Evolutionary conservation across 2,888 invertebrate genomes (phyloP), one percentile per base, ranked within the genome.

Genomic region (Linyphia triangularis): DNA sequence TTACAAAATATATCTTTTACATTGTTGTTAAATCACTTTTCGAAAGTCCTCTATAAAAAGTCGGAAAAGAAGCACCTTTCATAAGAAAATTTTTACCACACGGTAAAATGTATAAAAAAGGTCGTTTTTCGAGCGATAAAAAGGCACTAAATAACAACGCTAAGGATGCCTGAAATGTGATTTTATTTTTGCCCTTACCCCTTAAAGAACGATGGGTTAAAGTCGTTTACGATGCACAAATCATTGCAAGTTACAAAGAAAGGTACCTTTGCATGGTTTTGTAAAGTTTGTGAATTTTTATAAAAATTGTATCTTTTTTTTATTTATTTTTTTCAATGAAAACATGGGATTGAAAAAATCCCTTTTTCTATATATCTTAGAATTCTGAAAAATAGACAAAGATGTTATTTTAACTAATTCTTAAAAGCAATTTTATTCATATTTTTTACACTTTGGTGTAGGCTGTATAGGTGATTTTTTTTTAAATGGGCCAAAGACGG

Each of bases 1-100:
- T 33, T 77, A 40, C 61, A 63, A 19, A 77, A 77, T 63, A 26
- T 24, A 77, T 63, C 77, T 10, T 24, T 24, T 40, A 61, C 33
- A 61, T 61, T 63, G 37, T 77, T 77, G 59, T 61, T 61, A 77
- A 77, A 77, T 77, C 37, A 40, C 77, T 63, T 77, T 77, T 63
- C 37, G 59, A 73, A 43, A 43, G 43, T 37, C 70, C 43, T 19
- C 19, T 33, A 22, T 51, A 5, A n/a, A 51, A n/a, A 51, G 51
- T 51, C 33, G 33, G 51, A 13, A n/a, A 51, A 13, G 51, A 51
- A 51, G n/a, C 51, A 51, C 51, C 51, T 51, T 51, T 51, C 51
- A 51, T 51, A 16, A 1, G 13, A 16, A 51, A 51, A 33, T 67
- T 67, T 67, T 67, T 67, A 63, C 24, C 9, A 24, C 63, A 13